Evolutionary conservation across 1,140 invertebrate genomes (phyloP).

Genomic region (Choristoneura fumiferana): DNA sequence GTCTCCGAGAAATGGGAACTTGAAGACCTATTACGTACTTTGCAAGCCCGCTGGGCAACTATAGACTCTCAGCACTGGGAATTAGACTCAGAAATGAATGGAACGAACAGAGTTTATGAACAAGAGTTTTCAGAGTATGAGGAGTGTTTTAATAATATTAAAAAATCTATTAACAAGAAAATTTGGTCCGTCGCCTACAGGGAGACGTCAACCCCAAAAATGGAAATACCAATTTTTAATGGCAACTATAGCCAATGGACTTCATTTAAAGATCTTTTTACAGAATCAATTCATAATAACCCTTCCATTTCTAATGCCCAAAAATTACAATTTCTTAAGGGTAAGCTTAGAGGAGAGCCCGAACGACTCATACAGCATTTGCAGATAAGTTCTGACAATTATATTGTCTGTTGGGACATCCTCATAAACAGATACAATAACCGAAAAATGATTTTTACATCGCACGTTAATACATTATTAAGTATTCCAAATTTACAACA

Average conservation of each 20-base stretch:
- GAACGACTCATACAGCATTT: too few relatives aligned
- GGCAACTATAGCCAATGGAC: neutral
- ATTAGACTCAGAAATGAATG: neutral
- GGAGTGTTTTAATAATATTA: neutral
- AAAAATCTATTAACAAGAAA: constrained; percentile 5
- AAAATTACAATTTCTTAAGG: too few relatives aligned
- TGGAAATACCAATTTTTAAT: neutral
- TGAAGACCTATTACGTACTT: neutral
- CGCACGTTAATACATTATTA: too few relatives aligned
- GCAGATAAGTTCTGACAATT: too few relatives aligned
- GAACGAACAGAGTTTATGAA: neutral
- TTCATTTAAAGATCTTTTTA: neutral
- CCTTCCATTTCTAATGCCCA: too few relatives aligned
- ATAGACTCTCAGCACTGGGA: constrained; percentile 13
- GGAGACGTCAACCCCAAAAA: neutral
- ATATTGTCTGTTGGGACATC: too few relatives aligned
- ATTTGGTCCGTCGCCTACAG: neutral
- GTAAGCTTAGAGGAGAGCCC: too few relatives aligned
- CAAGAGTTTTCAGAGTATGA: neutral
- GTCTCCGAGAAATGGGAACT: constrained; percentile 8
- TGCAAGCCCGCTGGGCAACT: constrained; percentile 5
- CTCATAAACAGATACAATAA: too few relatives aligned
- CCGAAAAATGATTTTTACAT: too few relatives aligned
- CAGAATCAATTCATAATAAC: neutral
- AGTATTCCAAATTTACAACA: too few relatives aligned